Evolutionary conservation across 1,140 invertebrate genomes (phyloP).

Genomic region (Drosophila yakuba): DNA sequence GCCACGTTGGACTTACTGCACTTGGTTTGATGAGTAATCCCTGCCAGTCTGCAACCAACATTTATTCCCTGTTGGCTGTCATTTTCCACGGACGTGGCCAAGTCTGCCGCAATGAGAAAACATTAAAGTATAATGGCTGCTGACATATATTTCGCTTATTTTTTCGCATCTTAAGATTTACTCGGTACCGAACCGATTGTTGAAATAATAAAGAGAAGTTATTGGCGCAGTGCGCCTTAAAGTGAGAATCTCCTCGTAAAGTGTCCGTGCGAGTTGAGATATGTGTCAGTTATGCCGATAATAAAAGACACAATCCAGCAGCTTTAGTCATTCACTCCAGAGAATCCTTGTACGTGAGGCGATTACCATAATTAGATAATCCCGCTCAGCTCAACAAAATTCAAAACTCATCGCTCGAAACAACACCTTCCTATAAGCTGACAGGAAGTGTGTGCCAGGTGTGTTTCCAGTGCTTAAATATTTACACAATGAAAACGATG

Average conservation of each 20-base stretch:
- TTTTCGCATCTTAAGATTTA: constrained; percentile 2
- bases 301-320: not conserved
- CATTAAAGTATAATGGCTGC: constrained; percentile 30
- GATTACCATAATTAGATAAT: constrained; percentile 66
- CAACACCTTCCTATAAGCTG: constrained; percentile 38
- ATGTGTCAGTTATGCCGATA: not conserved
- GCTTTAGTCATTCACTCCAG: not conserved
- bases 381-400: constrained; percentile 26
- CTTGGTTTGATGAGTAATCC: constrained; percentile 36
- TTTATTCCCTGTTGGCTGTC: constrained; percentile 34
- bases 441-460: constrained; percentile 8
- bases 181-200: constrained; percentile 14
- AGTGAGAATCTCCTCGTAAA: constrained; percentile 13
- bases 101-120: constrained; percentile 16
- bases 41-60: constrained; percentile 26
- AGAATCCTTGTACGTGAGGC: constrained; percentile 36
- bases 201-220: constrained; percentile 37
- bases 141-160: constrained; percentile 24
- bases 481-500: constrained; percentile 48
- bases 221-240: constrained; percentile 23
- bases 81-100: constrained; percentile 25
- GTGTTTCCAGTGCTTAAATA: constrained; percentile 60
- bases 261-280: not conserved
- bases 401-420: constrained; percentile 21
- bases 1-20: constrained; percentile 14